Evolutionary conservation across 2,888 invertebrate species (phyloP).

Genomic region (Fragum whitleyi): DNA sequence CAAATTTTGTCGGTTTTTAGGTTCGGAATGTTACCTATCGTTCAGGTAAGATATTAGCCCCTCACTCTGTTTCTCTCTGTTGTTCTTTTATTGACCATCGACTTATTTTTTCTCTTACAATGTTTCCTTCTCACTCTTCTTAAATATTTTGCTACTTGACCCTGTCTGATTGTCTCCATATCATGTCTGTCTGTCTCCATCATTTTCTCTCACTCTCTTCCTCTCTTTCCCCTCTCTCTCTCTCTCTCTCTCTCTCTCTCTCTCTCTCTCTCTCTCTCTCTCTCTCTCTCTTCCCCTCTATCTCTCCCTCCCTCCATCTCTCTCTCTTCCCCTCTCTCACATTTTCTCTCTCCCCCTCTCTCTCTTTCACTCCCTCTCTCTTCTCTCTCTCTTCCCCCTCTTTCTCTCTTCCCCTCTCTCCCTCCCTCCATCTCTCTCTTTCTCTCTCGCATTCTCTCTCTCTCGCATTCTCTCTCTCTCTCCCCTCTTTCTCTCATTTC

Average conservation of each 20-base stretch:
- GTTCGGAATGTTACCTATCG: too few relatives aligned
- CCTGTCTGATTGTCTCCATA: neutral
- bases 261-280: neutral
- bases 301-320: too few relatives aligned
- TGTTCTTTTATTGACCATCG: too few relatives aligned
- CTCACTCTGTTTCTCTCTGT: too few relatives aligned
- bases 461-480: neutral
- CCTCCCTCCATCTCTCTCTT: neutral
- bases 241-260: neutral
- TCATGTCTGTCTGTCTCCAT: neutral
- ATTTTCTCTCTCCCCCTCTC: neutral
- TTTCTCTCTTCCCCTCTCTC: neutral
- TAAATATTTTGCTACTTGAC: neutral
- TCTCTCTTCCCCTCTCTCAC: too few relatives aligned
- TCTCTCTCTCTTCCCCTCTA: neutral
- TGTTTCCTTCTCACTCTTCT: neutral
- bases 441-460: neutral
- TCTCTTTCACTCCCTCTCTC: neutral
- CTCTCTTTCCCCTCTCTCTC: neutral
- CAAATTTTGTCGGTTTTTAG: too few relatives aligned
- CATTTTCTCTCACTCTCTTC: neutral
- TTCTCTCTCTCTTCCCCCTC: too few relatives aligned
- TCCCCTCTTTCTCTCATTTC: neutral
- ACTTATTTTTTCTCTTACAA: too few relatives aligned
- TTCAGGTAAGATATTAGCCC: too few relatives aligned